Conservation (phyloP, 2,797 vertebrate species). For the Poecilia gillii region DNA sequence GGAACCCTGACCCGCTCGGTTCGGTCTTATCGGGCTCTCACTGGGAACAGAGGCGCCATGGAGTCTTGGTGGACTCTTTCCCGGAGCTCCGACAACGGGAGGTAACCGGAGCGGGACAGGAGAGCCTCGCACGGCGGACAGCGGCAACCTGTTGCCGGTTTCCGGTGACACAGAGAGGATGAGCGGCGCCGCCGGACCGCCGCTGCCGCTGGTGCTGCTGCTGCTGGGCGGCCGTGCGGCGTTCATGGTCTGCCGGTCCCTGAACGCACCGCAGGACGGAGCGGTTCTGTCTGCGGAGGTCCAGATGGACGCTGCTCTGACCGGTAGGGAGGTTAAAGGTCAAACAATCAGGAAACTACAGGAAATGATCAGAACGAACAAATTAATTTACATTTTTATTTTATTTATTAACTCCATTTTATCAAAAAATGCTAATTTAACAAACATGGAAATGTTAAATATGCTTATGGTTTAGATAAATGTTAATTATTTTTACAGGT, state of each 20-base stretch:
- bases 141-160: conserved; percentile 54
- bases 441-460: background rate
- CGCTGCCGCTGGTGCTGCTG: conserved; percentile 35
- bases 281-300: background rate
- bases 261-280: conserved; percentile 53
- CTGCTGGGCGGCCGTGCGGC: conserved; percentile 47
- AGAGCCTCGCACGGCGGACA: conserved; percentile 4
- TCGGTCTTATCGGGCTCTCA: conserved; percentile 10
- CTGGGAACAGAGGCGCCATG: conserved; percentile 26
- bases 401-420: background rate
- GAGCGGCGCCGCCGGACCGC: conserved; percentile 32
- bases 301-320: conserved; percentile 11
- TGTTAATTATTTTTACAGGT: background rate
- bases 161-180: conserved; percentile 49
- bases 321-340: conserved; percentile 32
- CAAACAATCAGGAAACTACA: background rate
- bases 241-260: conserved; percentile 35
- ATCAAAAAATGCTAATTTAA: no score
- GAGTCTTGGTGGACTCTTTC: conserved; percentile 23
- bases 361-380: background rate
- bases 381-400: background rate
- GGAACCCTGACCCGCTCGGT: background rate
- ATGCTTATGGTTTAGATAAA: background rate
- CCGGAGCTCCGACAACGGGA: conserved; percentile 34
- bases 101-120: conserved; percentile 44